Conservation (phyloP, 2,888 invertebrate species). For the Tipula helvola region DNA sequence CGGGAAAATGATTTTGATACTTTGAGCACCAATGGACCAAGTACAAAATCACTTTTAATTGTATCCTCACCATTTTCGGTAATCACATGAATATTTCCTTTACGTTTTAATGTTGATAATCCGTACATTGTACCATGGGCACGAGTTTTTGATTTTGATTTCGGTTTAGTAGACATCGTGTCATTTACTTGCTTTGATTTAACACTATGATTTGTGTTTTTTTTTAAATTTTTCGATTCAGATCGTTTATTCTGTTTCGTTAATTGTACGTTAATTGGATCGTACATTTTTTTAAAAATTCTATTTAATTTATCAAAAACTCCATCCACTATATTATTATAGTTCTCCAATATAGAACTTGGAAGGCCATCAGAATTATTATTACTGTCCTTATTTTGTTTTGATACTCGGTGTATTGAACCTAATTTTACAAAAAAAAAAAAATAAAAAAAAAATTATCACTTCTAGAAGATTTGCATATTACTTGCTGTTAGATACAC, state of each 20-base stretch:
- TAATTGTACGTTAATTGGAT: slow-evolving; percentile 69
- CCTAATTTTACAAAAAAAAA: background rate
- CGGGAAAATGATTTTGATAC: slow-evolving; percentile 51
- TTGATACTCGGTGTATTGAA: slow-evolving; percentile 12
- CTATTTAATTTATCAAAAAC: slow-evolving; percentile 71
- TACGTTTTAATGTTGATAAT: slow-evolving; percentile 61
- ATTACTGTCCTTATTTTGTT: slow-evolving; percentile 17
- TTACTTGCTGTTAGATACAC: no score
- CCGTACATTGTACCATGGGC: slow-evolving; percentile 72
- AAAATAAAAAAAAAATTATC: background rate
- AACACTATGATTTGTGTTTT: slow-evolving; percentile 20
- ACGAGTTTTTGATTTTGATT: slow-evolving; percentile 29
- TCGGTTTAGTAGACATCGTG: background rate
- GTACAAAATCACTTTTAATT: slow-evolving; percentile 66
- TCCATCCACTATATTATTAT: slow-evolving; percentile 75
- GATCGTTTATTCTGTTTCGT: slow-evolving; percentile 24
- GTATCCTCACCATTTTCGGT: slow-evolving; percentile 70
- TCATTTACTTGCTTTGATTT: background rate
- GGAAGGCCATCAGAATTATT: slow-evolving; percentile 35
- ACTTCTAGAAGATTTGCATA: no score
- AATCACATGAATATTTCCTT: slow-evolving; percentile 68
- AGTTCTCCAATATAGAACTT: slow-evolving; percentile 63
- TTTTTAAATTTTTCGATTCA: slow-evolving; percentile 23
- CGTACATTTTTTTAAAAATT: slow-evolving; percentile 65
- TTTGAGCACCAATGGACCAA: slow-evolving; percentile 66